phyloP scores from a whole-genome alignment of 1,140 invertebrate genomes.

The Trissolcus basalis region DNA sequence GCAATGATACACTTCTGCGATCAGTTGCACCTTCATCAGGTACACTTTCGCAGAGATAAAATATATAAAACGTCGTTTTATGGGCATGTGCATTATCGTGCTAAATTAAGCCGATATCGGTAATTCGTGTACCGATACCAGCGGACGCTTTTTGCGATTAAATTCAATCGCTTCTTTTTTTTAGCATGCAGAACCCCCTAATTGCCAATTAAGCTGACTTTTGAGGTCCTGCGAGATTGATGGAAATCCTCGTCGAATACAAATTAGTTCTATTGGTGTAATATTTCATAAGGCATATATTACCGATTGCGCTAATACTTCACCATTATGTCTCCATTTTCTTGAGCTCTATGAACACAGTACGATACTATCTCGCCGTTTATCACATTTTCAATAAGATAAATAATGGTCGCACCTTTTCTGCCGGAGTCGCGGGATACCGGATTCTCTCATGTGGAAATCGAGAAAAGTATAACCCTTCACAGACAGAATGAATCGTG shows the following conservation, averaged over 20 bases:
- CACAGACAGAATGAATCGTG: too few species aligned
- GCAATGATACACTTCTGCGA: conserved; percentile 31
- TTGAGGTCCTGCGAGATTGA: background rate
- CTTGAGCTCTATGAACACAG: conserved; percentile 23
- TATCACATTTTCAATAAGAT: conserved; percentile 40
- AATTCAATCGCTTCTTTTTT: conserved; percentile 16
- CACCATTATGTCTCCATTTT: conserved; percentile 43
- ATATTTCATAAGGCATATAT: conserved; percentile 19
- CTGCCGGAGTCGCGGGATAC: background rate
- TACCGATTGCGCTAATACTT: conserved; percentile 21
- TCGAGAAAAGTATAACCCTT: too few species aligned
- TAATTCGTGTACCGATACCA: conserved; percentile 13
- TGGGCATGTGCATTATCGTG: conserved; percentile 12
- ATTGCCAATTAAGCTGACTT: conserved; percentile 6
- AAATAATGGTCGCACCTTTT: conserved; percentile 36
- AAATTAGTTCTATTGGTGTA: conserved; percentile 5
- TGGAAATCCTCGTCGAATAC: conserved; percentile 6
- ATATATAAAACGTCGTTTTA: conserved; percentile 15
- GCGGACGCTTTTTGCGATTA: conserved; percentile 10
- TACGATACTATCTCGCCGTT: conserved; percentile 41
- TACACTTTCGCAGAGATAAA: conserved; percentile 12
- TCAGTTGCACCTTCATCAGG: conserved; percentile 20
- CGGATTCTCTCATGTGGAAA: too few species aligned
- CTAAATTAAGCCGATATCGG: conserved; percentile 20
- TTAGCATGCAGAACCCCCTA: too few species aligned